phyloP scores from a whole-genome alignment of 2,113 vertebrate genomes.

The Percina caprodes region DNA sequence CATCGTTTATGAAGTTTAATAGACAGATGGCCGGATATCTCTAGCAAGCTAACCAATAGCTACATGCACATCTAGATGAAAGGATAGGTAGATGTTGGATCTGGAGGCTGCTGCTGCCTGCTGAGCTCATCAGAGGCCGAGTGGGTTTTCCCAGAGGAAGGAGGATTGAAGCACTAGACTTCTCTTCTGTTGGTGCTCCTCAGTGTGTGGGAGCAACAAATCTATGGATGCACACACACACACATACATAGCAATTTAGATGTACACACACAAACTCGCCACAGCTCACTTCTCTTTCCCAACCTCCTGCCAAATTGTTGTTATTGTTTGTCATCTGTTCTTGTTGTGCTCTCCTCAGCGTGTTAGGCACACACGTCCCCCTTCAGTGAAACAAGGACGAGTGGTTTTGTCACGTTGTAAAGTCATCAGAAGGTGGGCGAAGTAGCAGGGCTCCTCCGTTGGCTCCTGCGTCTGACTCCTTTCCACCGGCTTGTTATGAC shows the following conservation, averaged over 20 bases:
- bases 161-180: constrained; percentile 59
- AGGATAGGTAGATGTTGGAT: constrained; percentile 6
- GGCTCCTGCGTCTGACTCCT: constrained; percentile 65
- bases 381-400: constrained; percentile 44
- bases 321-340: constrained; percentile 1
- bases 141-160: constrained; percentile 75
- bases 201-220: constrained; percentile 31
- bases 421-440: constrained; percentile 81
- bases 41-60: background rate
- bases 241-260: background rate
- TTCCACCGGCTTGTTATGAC: constrained; percentile 79
- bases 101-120: constrained; percentile 67
- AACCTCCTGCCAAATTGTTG: constrained; percentile 5
- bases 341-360: constrained; percentile 16
- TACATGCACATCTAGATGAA: constrained; percentile 1
- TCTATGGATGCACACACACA: constrained; percentile 2
- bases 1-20: background rate
- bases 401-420: constrained; percentile 77
- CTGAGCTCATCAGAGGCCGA: constrained; percentile 76
- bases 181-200: constrained; percentile 34
- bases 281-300: background rate
- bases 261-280: background rate
- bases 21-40: constrained; percentile 1
- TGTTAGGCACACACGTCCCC: constrained; percentile 21
- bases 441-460: constrained; percentile 60